Conservation (phyloP, 2,113 vertebrate genomes). For the Sakesphorus luctuosus region DNA sequence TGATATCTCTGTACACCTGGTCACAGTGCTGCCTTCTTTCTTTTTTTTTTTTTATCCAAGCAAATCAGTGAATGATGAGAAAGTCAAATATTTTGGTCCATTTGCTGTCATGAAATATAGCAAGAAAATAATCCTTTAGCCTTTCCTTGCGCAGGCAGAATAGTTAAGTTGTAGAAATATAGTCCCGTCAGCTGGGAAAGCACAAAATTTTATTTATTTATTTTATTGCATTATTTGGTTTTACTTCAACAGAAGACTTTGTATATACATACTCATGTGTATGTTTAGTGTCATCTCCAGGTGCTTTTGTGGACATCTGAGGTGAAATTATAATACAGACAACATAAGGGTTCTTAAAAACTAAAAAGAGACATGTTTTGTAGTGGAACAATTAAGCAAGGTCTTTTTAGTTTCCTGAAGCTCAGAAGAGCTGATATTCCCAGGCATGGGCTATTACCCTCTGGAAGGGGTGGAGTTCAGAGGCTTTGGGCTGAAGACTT, state of each 20-base stretch:
- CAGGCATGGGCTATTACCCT: neutral
- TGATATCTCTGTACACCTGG: neutral
- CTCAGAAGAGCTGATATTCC: neutral
- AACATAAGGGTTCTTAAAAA: neutral
- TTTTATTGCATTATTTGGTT: neutral
- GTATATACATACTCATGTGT: rapidly evolving
- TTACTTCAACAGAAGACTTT: neutral
- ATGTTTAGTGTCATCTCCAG: neutral
- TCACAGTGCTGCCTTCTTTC: neutral
- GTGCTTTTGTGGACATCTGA: neutral
- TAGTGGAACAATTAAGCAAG: neutral
- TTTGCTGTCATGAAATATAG: neutral
- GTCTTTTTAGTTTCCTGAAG: neutral
- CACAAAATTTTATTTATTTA: neutral
- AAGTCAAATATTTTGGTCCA: neutral
- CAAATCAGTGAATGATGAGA: neutral
- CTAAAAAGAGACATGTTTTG: neutral
- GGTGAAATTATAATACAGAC: neutral
- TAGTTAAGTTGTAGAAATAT: neutral
- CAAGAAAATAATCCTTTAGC: neutral
- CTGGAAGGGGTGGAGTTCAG: neutral
- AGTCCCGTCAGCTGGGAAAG: neutral
- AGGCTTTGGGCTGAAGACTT: neutral
- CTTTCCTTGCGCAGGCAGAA: neutral
- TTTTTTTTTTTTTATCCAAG: neutral